These are phyloP conservation scores for Ormyrus thymus DNA, from an alignment of 2,888 invertebrate genomes.

Conservation along the genomic window DNA sequence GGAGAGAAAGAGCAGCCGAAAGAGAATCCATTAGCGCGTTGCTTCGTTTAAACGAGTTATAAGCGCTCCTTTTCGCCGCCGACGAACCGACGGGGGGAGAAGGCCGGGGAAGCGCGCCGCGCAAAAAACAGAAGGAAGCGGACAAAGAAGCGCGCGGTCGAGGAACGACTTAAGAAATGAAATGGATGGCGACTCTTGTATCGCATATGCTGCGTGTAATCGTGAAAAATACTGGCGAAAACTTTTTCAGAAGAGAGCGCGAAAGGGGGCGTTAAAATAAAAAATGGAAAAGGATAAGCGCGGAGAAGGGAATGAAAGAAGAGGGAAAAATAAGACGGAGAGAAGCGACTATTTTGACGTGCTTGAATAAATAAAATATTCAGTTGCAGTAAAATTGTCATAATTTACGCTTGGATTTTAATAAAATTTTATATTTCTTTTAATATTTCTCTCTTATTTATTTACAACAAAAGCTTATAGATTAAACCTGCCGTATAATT, in stretches of 20 bases:
- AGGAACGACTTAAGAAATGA: conserved; percentile 34
- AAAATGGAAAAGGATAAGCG: neutral
- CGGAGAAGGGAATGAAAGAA: neutral
- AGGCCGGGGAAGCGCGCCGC: no score
- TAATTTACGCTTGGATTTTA: conserved; percentile 43
- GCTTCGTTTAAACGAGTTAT: conserved; percentile 51
- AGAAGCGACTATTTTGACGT: conserved; percentile 20
- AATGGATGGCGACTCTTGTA: neutral
- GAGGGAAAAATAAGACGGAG: neutral
- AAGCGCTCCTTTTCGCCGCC: conserved; percentile 23
- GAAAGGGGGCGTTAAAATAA: neutral
- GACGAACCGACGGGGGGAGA: no score
- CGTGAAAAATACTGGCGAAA: neutral
- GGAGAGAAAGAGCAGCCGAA: neutral
- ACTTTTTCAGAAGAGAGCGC: conserved; percentile 6
- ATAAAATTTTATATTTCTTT: no score
- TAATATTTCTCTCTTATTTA: no score
- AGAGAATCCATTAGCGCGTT: conserved; percentile 52
- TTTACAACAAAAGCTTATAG: no score
- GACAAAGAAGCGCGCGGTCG: neutral
- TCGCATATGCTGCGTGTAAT: conserved; percentile 11
- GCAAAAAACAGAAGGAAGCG: no score
- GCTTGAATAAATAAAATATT: conserved; percentile 12
- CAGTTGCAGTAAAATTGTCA: conserved; percentile 46
- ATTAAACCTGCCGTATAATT: no score